These are phyloP conservation scores for Lanistes nyassanus DNA, from an alignment of 1,140 invertebrate genomes.

Conservation along the genomic window DNA sequence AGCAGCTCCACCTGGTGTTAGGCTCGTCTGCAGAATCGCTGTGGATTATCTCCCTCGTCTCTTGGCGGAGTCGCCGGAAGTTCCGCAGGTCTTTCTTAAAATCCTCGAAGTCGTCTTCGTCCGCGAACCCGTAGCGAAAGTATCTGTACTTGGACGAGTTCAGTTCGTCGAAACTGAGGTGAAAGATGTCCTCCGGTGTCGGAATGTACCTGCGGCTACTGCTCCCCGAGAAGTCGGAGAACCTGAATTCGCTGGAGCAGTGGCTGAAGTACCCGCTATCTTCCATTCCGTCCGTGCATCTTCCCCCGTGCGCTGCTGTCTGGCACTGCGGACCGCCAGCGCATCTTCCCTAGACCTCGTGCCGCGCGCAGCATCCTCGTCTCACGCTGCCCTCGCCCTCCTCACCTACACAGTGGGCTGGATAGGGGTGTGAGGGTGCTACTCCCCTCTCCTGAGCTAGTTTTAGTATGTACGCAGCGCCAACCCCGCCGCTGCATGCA, in stretches of 20 bases:
- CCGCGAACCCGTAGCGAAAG: constrained; percentile 52
- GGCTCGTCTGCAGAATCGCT: not conserved
- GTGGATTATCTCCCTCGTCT: constrained; percentile 22
- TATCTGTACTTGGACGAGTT: constrained; percentile 41
- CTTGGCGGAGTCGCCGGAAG: constrained; percentile 38
- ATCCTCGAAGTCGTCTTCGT: constrained; percentile 62
- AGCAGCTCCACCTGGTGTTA: not conserved
- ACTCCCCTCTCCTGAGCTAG: too few relatives aligned
- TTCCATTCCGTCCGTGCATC: constrained; percentile 12
- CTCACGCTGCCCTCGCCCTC: too few relatives aligned
- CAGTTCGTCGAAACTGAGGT: constrained; percentile 49
- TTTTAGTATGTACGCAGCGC: too few relatives aligned
- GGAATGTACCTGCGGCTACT: not conserved
- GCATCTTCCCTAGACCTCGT: too few relatives aligned
- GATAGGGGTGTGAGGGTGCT: not conserved
- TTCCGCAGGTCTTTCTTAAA: constrained; percentile 56
- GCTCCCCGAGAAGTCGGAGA: not conserved
- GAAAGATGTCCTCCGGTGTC: constrained; percentile 43
- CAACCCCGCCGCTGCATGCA: too few relatives aligned
- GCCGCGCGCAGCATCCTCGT: too few relatives aligned
- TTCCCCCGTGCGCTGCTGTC: too few relatives aligned
- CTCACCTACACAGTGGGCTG: not conserved
- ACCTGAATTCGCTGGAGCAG: constrained; percentile 9
- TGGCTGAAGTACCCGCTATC: constrained; percentile 25
- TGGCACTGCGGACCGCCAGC: too few relatives aligned